Evolutionary conservation across 2,888 invertebrate genomes (phyloP).

Genomic region (Drosophila prolongata): DNA sequence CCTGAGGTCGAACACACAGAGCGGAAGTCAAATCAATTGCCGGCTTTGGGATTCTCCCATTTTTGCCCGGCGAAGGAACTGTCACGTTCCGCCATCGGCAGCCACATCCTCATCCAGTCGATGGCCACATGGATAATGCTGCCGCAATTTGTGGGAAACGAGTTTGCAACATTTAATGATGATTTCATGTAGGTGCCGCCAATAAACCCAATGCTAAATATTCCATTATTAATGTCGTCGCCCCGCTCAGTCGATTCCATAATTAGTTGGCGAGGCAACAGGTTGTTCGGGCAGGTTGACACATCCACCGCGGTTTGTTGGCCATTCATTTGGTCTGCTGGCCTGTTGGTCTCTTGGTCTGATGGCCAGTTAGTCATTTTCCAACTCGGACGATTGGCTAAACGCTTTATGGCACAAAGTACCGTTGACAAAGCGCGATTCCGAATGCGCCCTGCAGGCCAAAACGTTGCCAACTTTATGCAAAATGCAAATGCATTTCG

Average conservation of each 20-base stretch:
- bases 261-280: constrained; percentile 70
- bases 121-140: constrained; percentile 54
- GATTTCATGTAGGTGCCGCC: constrained; percentile 78
- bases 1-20: constrained; percentile 51
- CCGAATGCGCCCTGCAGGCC: constrained; percentile 60
- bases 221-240: constrained; percentile 71
- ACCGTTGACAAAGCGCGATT: constrained; percentile 67
- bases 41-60: constrained; percentile 6
- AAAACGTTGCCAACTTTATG: constrained; percentile 66
- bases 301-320: constrained; percentile 12
- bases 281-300: constrained; percentile 47
- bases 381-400: constrained; percentile 59
- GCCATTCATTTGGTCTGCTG: constrained; percentile 24
- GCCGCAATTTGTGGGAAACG: constrained; percentile 76
- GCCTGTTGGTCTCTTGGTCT: constrained; percentile 3
- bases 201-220: constrained; percentile 77
- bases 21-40: constrained; percentile 77
- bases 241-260: constrained; percentile 67
- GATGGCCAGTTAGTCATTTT: constrained; percentile 24
- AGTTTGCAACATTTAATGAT: constrained; percentile 70
- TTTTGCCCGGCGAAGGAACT: constrained; percentile 42
- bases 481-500: constrained; percentile 70
- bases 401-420: constrained; percentile 72
- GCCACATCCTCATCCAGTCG: constrained; percentile 28
- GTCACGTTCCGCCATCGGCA: constrained; percentile 42